Evolutionary conservation across 2,113 vertebrate species (phyloP), one percentile per base, ranked within the genome.

Genomic region (Lepisosteus oculatus): DNA sequence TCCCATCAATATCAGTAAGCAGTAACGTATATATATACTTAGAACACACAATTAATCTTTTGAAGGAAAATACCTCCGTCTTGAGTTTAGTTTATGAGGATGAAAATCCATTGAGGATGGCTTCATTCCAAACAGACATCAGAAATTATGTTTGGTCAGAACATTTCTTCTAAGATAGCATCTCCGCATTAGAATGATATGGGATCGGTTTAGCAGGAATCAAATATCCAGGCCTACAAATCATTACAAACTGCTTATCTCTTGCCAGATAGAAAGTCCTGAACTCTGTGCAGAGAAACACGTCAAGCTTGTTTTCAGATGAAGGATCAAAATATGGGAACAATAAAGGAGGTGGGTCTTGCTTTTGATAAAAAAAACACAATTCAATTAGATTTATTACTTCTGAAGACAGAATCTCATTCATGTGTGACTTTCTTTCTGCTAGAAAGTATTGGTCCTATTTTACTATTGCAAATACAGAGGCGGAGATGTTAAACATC

Each of bases 101-200:
- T 74, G 76, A 78, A 77, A 69, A 74, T 61, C 69, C 72, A 74
- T 57, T 82, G 72, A 73, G 79, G 81, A 80, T 87, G 86, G 81
- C 81, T 51, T 67, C 67, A 79, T 70, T 83, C 78, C 68, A 83
- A 74, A 76, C 29, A 79, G 80, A 74, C 74, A 77, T 79, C 57
- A 76, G 78, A 85, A 89, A 84, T 88, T 81, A 90, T 88, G 87
- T 80, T 79, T 74, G 57, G 67, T 57, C 47, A 68, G 47, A 67
- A 74, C 72, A 64, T 55, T 68, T 83, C 87, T 85, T 90, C 81
- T 88, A 85, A 87, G 87, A 91, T 89, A 80, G 77, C 83, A 90
- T 91, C 88, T 90, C 75, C 71, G 78, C 79, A 72, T 85, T 76
- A 70, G 75, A 80, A 77, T 61, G 77, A 74, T 76, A 81, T 78